Conservation (phyloP, 2,113 vertebrate genomes). For the Phylloscopus trochiloides region DNA sequence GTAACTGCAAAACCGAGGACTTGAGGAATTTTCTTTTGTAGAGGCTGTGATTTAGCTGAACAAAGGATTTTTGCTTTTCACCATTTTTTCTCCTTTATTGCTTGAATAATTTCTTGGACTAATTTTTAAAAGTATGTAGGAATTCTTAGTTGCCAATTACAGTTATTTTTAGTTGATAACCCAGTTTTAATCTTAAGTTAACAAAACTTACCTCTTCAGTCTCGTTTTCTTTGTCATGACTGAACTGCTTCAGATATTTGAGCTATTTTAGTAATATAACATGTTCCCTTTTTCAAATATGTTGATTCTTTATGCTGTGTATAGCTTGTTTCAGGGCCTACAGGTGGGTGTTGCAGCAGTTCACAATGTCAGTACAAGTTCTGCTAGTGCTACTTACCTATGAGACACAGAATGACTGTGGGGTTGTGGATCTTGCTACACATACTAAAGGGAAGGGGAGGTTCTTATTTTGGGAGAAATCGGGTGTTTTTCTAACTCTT, state of each 20-base stretch:
- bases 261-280: not conserved
- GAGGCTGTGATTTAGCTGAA: not conserved
- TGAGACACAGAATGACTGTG: accelerated
- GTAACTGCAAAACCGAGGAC: not conserved
- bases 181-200: not conserved
- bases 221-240: not conserved
- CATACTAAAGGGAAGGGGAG: not conserved
- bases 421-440: not conserved
- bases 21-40: not conserved
- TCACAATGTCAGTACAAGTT: not conserved
- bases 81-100: not conserved
- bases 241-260: not conserved
- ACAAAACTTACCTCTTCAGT: not conserved
- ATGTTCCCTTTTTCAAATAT: not conserved
- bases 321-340: constrained; percentile 58
- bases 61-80: not conserved
- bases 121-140: not conserved
- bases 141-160: not conserved
- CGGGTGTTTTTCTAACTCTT: not conserved
- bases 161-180: not conserved
- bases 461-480: not conserved
- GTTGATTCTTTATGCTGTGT: not conserved
- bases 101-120: not conserved
- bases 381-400: not conserved
- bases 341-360: not conserved